phyloP scores from a whole-genome alignment of 2,888 invertebrate species.

The Anticlea derivata region DNA sequence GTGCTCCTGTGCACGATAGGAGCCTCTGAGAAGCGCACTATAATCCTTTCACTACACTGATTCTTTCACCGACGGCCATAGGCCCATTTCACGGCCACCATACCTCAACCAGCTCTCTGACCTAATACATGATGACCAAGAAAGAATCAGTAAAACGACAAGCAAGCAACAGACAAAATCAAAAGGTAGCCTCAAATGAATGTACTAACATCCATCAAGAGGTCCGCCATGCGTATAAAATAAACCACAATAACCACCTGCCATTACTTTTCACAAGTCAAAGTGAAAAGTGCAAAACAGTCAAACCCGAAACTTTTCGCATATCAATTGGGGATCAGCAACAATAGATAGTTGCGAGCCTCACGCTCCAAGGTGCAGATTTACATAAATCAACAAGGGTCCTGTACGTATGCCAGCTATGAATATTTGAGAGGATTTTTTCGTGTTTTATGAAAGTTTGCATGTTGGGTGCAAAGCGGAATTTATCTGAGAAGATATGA shows the following conservation, averaged over 20 bases:
- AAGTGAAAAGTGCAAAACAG: slow-evolving; percentile 31
- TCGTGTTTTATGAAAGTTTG: slow-evolving; percentile 20
- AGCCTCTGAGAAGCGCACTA: too few relatives aligned
- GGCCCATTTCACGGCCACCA: too few relatives aligned
- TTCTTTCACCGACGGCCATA: too few relatives aligned
- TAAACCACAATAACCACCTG: slow-evolving; percentile 1
- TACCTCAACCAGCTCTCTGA: too few relatives aligned
- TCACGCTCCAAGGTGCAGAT: slow-evolving; percentile 48
- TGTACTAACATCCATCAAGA: too few relatives aligned
- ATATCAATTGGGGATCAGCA: slow-evolving; percentile 40
- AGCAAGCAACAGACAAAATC: too few relatives aligned
- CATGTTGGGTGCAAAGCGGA: slow-evolving; percentile 1
- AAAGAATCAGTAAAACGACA: too few relatives aligned
- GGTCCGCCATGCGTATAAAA: background rate
- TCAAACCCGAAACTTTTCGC: slow-evolving; percentile 32
- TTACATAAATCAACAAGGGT: slow-evolving; percentile 58
- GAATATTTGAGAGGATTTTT: slow-evolving; percentile 48
- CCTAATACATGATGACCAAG: too few relatives aligned
- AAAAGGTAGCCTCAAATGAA: too few relatives aligned
- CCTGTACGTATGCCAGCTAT: slow-evolving; percentile 45
- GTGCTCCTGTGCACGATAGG: too few relatives aligned
- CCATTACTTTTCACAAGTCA: slow-evolving; percentile 17
- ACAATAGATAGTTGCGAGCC: slow-evolving; percentile 47
- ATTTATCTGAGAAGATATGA: too few relatives aligned
- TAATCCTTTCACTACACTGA: too few relatives aligned